Evolutionary conservation across 2,888 invertebrate species (phyloP), one percentile per base, ranked within the genome.

Genomic region (Cheilosia grossa): DNA sequence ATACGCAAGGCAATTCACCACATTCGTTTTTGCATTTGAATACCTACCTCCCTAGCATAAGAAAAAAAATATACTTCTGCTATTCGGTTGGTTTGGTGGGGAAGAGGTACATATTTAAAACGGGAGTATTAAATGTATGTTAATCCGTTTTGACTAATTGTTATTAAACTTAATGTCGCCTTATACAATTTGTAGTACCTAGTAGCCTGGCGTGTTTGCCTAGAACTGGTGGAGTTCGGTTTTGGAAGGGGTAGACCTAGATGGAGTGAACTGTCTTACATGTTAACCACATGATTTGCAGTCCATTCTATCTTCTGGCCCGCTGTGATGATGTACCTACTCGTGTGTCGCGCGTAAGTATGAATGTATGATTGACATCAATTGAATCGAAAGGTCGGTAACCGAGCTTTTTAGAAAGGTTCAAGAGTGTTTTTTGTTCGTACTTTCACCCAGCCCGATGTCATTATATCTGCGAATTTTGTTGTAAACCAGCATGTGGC

Each of bases 391-490:
- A 15, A 72, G n/a, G 58, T 42, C 51, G 49, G 58, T 66, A 56
- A 42, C 47, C 15, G 17, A 24, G 21, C 56, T 79, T 64, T 27
- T 72, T 77, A 77, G 64, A 79, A 59, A 72, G 72, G 79, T 64
- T 44, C 58, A 72, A 78, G 40, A 30, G 19, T 30, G 53, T 13
- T 40, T 77, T 61, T 54, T 70, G 27, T 19, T 40, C 30, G 53
- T 67, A 61, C 77, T 77, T 77, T 77, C 77, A 59, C 77, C 66
- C 33, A 44, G 3, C 13, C 6, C 19, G 51, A 19, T 17, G 6
- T 19, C 17, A 19, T 19, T 47, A 47, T 24, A 5, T 9, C 19
- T 24, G 24, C 6, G 27, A 7, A 17, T 21, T 21, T 10, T 49
- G 49, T 4, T 49, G 10, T 21, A 47, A 47, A 17, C 44, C 10